Base-by-base conservation (phyloP, 2,113 vertebrate genomes). In the Rhadina sibilatrix region DNA sequence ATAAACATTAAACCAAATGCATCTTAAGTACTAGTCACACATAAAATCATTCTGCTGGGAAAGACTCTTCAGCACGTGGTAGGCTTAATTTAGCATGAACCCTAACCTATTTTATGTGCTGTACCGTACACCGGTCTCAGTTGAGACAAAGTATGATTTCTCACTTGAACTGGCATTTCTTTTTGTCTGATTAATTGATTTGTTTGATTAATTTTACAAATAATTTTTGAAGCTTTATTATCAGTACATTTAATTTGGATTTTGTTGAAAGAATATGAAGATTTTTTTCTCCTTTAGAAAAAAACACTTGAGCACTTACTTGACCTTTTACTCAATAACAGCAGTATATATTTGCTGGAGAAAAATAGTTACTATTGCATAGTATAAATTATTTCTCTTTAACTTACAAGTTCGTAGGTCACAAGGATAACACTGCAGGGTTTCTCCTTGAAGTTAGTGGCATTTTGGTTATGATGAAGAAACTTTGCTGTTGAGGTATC, bases 31-130 rank as follows among this genome's bases (percentile, higher is more conserved):
- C 3, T 28, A 53, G 6, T 52, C 14, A 61, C 20, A 47, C 8
- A 61, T 27, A 60, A 69, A 82, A 35, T 6, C 14, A 30, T 40
- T 61, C 12, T 14, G n/a, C 12, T 27, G 42, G 27, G 35, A 81
- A 83, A 56, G 18, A 69, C 4, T 33, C 10, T 59, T 5, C n/a
- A 74, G n/a, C 1, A 2, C 1, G 2, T 33, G 5, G 19, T 27
- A 78, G 19, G 4, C 12, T 65, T 52, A 50, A 65, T 78, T 65
- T 61, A 14, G 61, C 53, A 57, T 24, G 24, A 85, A 61, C 21
- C 24, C 33, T 69, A 66, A 61, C 28, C 8, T 40, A 53, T 21
- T 40, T 87, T 53, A 77, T 59, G 10, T 40, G 16, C 33, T 60
- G 6, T 40, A 72, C 16, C 2, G 13, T 10, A 50, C 16, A 8